Evolutionary conservation across 2,888 invertebrate species (phyloP).

Genomic region (Gastrophysa polygoni): DNA sequence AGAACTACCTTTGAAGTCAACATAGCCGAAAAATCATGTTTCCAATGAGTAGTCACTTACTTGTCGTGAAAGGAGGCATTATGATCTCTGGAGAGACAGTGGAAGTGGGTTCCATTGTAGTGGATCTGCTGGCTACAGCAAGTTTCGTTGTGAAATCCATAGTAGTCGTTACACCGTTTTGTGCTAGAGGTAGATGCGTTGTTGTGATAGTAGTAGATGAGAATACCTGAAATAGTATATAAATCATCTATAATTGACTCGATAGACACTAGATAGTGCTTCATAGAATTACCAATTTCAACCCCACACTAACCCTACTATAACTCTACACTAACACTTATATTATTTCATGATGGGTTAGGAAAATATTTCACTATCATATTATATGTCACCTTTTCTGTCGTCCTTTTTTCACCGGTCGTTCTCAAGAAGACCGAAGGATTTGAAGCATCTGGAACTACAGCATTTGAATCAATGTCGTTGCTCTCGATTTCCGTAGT

Average conservation of each 20-base stretch:
- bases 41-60: constrained; percentile 40
- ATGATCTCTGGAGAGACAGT: constrained; percentile 48
- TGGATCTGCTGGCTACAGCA: constrained; percentile 56
- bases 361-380: no score
- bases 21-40: no score
- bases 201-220: constrained; percentile 13
- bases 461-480: constrained; percentile 35
- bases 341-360: no score
- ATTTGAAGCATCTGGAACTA: constrained; percentile 19
- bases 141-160: constrained; percentile 38
- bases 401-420: constrained; percentile 18
- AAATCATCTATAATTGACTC: no score
- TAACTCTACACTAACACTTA: no score
- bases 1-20: no score
- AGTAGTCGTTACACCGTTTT: constrained; percentile 28
- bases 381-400: constrained; percentile 21
- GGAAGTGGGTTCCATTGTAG: constrained; percentile 60
- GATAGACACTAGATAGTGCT: no score
- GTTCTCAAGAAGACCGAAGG: background rate
- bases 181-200: constrained; percentile 26
- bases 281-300: no score
- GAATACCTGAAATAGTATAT: background rate
- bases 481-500: constrained; percentile 15
- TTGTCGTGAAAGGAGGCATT: constrained; percentile 40
- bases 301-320: no score